Evolutionary conservation across 2,113 vertebrate genomes (phyloP).

Genomic region (western clawed frog (Xenopus tropicalis)): UCB_Xtro_10.0 CM004446.2:26812001-26812500

Average conservation of each 20-base stretch:
- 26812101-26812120: too few relatives aligned
- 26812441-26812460: constrained; percentile 1
- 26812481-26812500: neutral
- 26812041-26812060: too few relatives aligned
- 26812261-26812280: constrained; percentile 51
- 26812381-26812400: too few relatives aligned
- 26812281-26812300: constrained; percentile 57
- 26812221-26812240: constrained; percentile 57
- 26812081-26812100: too few relatives aligned
- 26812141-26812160: too few relatives aligned
- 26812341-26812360: neutral
- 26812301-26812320: constrained; percentile 48
- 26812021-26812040: too few relatives aligned
- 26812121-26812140: too few relatives aligned
- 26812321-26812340: neutral
- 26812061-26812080: too few relatives aligned
- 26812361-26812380: neutral
- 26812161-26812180: constrained; percentile 53
- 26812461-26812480: neutral
- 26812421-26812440: too few relatives aligned
- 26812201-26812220: constrained; percentile 52
- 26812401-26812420: too few relatives aligned
- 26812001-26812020: too few relatives aligned
- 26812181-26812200: constrained; percentile 55
- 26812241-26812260: constrained; percentile 51